Conservation (phyloP, 2,888 invertebrate species). For the Allolobophora icterica region DNA sequence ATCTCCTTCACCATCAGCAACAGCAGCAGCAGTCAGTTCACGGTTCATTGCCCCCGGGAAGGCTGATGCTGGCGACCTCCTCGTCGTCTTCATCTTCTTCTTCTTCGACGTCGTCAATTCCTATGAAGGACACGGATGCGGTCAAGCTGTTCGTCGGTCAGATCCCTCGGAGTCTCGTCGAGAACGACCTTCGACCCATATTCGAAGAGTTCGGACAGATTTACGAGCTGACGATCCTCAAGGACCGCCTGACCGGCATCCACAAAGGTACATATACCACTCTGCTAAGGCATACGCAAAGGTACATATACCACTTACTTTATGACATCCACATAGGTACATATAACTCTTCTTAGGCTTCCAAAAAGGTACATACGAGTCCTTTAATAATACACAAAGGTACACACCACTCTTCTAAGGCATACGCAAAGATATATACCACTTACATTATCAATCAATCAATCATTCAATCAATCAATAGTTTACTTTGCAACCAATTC, state of each 20-base stretch:
- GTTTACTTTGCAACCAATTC: too few relatives aligned
- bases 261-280: conserved; percentile 79
- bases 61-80: conserved; percentile 33
- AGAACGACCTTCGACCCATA: conserved; percentile 84
- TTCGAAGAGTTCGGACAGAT: conserved; percentile 92
- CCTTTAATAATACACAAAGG: too few relatives aligned
- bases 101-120: conserved; percentile 48
- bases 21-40: neutral
- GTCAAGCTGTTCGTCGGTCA: conserved; percentile 90
- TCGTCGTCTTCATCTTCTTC: conserved; percentile 43
- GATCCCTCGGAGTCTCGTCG: conserved; percentile 87
- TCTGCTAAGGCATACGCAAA: conserved; percentile 20
- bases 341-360: too few relatives aligned
- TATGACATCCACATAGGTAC: neutral
- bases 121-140: conserved; percentile 69
- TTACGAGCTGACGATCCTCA: conserved; percentile 90
- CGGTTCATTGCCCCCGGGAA: neutral
- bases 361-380: too few relatives aligned
- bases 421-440: neutral
- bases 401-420: conserved; percentile 45
- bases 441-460: too few relatives aligned
- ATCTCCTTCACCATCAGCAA: neutral
- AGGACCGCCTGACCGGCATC: conserved; percentile 93
- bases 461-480: too few relatives aligned
- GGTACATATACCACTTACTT: too few relatives aligned